Evolutionary conservation across 2,113 vertebrate species (phyloP).

Genomic region (Oreotrochilus melanogaster): DNA sequence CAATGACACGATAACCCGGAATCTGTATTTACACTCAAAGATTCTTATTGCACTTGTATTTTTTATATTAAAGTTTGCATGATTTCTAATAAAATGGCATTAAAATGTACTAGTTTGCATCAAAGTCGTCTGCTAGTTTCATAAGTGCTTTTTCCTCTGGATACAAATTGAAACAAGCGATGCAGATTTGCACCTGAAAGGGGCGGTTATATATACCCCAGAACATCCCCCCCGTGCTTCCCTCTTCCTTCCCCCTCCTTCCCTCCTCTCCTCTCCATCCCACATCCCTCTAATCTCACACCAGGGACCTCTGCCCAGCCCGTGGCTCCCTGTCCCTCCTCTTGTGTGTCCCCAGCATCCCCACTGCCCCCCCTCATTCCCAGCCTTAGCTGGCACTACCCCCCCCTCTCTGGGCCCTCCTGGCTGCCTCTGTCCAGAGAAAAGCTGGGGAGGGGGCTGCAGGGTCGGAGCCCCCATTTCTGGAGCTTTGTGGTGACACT

Average conservation of each 20-base stretch:
- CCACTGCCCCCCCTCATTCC: too few species aligned
- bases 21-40: constrained; percentile 76
- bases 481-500: rapidly evolving
- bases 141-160: constrained; percentile 42
- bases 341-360: too few species aligned
- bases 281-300: neutral
- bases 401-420: too few species aligned
- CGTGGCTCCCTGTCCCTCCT: neutral
- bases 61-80: constrained; percentile 88
- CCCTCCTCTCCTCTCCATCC: neutral
- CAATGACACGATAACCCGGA: constrained; percentile 42
- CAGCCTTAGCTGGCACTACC: rapidly evolving
- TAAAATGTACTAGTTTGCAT: constrained; percentile 78
- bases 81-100: constrained; percentile 87
- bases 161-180: constrained; percentile 4
- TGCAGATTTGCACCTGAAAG: constrained; percentile 65
- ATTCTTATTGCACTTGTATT: constrained; percentile 83
- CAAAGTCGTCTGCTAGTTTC: constrained; percentile 69
- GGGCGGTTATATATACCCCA: constrained; percentile 33
- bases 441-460: too few species aligned
- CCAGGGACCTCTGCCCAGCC: neutral
- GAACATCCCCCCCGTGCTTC: neutral
- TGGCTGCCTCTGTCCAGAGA: neutral
- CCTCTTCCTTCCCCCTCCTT: neutral
- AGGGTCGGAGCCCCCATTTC: neutral